phyloP scores from a whole-genome alignment of 1,140 invertebrate genomes.

The Drosophila leontia region DNA sequence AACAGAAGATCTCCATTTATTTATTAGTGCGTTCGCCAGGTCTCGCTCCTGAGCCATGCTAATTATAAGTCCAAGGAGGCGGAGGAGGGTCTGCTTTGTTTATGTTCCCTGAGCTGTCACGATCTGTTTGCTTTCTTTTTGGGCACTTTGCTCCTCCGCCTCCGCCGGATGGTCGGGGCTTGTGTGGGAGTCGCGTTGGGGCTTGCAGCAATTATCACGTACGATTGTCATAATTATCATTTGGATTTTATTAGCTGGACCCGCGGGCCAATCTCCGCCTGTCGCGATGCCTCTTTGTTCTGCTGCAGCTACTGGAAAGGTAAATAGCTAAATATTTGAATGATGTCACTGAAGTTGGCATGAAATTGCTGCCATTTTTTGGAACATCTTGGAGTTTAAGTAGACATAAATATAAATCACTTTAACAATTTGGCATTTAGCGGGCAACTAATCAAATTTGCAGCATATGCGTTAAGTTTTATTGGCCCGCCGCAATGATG shows the following conservation, averaged over 20 bases:
- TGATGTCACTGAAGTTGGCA: slow-evolving; percentile 27
- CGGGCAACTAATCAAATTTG: slow-evolving; percentile 52
- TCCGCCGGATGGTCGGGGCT: slow-evolving; percentile 7
- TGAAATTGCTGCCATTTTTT: slow-evolving; percentile 28
- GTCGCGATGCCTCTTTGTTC: slow-evolving; percentile 31
- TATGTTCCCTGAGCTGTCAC: slow-evolving; percentile 69
- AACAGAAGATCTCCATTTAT: slow-evolving; percentile 75
- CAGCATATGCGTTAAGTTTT: slow-evolving; percentile 65
- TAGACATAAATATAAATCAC: slow-evolving; percentile 39
- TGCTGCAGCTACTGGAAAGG: slow-evolving; percentile 53
- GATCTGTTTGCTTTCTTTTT: slow-evolving; percentile 47
- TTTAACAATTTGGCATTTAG: slow-evolving; percentile 31
- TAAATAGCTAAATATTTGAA: slow-evolving; percentile 54
- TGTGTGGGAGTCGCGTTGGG: slow-evolving; percentile 52
- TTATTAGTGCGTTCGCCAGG: slow-evolving; percentile 66
- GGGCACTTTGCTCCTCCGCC: slow-evolving; percentile 46
- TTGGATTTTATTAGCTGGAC: slow-evolving; percentile 78
- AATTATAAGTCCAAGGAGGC: slow-evolving; percentile 57
- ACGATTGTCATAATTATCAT: slow-evolving; percentile 85
- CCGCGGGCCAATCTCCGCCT: slow-evolving; percentile 45
- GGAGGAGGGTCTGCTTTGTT: slow-evolving; percentile 57
- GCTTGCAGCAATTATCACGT: slow-evolving; percentile 83
- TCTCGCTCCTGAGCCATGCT: slow-evolving; percentile 53
- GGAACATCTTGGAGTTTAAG: background rate
- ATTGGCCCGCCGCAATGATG: slow-evolving; percentile 63